Conservation (phyloP, 2,888 invertebrate genomes). For the Spodoptera picta region DNA sequence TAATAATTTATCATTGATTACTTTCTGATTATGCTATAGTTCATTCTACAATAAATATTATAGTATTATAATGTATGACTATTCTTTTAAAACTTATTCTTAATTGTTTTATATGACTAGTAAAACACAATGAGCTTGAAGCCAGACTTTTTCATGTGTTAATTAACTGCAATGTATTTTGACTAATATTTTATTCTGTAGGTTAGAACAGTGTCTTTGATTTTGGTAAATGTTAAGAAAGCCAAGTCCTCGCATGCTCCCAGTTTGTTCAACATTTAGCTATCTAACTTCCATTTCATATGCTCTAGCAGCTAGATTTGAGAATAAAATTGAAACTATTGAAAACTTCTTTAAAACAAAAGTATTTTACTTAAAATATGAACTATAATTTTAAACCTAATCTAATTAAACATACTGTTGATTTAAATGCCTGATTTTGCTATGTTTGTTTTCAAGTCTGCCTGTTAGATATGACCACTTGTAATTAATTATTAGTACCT, state of each 20-base stretch:
- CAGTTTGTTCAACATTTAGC: constrained; percentile 6
- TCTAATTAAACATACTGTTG: too few relatives aligned
- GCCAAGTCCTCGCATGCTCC: constrained; percentile 25
- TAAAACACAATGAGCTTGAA: constrained; percentile 23
- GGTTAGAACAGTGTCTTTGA: constrained; percentile 20
- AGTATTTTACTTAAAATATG: too few relatives aligned
- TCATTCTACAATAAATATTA: constrained; percentile 2
- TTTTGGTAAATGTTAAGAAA: constrained; percentile 30
- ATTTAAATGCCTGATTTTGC: neutral
- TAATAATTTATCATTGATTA: constrained; percentile 16
- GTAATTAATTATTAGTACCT: constrained; percentile 21
- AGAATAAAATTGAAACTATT: constrained; percentile 8
- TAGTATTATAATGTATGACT: too few relatives aligned
- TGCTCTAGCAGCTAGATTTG: constrained; percentile 24
- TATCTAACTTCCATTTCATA: constrained; percentile 22
- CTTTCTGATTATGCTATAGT: constrained; percentile 7
- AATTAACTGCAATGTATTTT: constrained; percentile 33
- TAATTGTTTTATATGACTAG: too few relatives aligned
- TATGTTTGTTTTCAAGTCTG: constrained; percentile 16
- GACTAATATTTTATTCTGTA: constrained; percentile 29
- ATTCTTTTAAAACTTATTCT: too few relatives aligned
- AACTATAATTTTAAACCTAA: too few relatives aligned
- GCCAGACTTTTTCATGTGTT: constrained; percentile 20
- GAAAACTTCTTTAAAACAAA: too few relatives aligned
- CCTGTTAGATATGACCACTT: constrained; percentile 21